These are phyloP conservation scores for Dasypolia templi DNA, from an alignment of 2,888 invertebrate species.

Conservation along the genomic window DNA sequence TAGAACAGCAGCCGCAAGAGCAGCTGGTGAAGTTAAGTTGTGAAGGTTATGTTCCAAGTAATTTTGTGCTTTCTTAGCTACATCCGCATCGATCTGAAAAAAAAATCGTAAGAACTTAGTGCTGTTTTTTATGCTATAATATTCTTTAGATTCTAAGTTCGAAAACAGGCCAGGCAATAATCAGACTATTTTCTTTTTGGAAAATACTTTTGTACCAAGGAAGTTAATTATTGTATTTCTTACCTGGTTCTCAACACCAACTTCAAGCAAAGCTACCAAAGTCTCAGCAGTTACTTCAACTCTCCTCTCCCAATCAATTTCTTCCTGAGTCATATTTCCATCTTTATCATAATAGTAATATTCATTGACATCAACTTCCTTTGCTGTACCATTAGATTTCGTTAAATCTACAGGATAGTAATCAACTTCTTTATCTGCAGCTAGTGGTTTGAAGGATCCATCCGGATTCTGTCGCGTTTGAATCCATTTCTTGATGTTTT, in stretches of 20 bases:
- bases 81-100: conserved; percentile 87
- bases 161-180: no score
- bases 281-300: conserved; percentile 92
- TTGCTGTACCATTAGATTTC: conserved; percentile 79
- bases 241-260: conserved; percentile 91
- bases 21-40: conserved; percentile 90
- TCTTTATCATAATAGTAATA: conserved; percentile 88
- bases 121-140: no score
- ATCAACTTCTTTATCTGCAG: conserved; percentile 90
- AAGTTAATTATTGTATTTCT: neutral
- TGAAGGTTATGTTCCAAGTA: conserved; percentile 91
- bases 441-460: conserved; percentile 91
- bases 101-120: neutral
- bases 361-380: conserved; percentile 85
- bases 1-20: conserved; percentile 91
- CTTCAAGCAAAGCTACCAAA: conserved; percentile 90
- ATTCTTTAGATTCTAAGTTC: neutral
- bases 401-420: conserved; percentile 86
- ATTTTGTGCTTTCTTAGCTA: conserved; percentile 88
- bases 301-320: conserved; percentile 88
- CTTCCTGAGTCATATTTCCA: conserved; percentile 88
- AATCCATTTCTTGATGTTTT: conserved; percentile 91
- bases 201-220: neutral
- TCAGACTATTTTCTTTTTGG: neutral
- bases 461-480: conserved; percentile 91